phyloP scores from a whole-genome alignment of 2,113 vertebrate genomes.

The Amphiprion ocellaris region DNA sequence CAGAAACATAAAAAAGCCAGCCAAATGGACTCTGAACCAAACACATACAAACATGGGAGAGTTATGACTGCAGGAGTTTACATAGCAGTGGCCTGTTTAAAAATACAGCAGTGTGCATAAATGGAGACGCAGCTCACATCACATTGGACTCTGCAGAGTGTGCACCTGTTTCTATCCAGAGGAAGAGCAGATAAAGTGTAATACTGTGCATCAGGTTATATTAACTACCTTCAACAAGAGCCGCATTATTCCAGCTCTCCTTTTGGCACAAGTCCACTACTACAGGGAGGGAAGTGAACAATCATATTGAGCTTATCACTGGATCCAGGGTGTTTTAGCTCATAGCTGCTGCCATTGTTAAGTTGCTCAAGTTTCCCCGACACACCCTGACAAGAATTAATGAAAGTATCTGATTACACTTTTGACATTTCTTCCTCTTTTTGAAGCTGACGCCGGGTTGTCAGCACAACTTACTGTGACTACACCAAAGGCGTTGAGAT shows the following conservation, averaged over 20 bases:
- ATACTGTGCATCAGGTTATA: neutral
- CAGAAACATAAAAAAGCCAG: conserved; percentile 35
- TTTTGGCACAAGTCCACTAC: conserved; percentile 19
- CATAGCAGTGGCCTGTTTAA: conserved; percentile 52
- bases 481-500: conserved; percentile 21
- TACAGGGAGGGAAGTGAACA: conserved; percentile 9
- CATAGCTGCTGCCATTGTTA: conserved; percentile 17
- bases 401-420: conserved; percentile 6
- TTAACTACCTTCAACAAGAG: conserved; percentile 33
- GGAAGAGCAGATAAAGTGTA: neutral
- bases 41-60: conserved; percentile 60
- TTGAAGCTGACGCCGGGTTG: neutral
- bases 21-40: conserved; percentile 62
- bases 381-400: conserved; percentile 18
- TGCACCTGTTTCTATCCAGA: conserved; percentile 50
- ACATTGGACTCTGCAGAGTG: neutral
- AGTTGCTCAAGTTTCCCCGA: conserved; percentile 2
- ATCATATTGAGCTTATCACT: conserved; percentile 34
- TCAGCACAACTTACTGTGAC: conserved; percentile 1
- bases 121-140: conserved; percentile 16
- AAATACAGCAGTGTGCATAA: conserved; percentile 35
- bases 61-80: conserved; percentile 61
- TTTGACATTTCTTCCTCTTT: neutral
- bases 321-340: conserved; percentile 12
- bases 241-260: conserved; percentile 21